Evolutionary conservation across 2,888 invertebrate genomes (phyloP), one percentile per base, ranked within the genome.

Genomic region (Yponomeuta evonymella): DNA sequence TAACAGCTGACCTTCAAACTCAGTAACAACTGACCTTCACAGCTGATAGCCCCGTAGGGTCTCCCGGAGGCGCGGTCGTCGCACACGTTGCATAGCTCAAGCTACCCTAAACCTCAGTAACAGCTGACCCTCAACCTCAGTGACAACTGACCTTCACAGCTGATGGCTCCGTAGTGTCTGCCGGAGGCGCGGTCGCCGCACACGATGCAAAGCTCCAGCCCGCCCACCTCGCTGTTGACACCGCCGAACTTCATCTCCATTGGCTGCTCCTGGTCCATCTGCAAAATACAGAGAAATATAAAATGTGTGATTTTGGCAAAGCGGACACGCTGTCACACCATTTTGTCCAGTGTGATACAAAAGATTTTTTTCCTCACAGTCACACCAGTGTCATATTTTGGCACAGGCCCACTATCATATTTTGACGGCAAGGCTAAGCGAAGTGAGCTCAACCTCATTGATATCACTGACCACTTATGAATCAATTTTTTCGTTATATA

Each of bases 141-240:
- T 43, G 6, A 43, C 43, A 43, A 30, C 33, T 73, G 75, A 92
- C 93, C 93, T 93, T 97, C 97, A 91, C 97, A 98, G 79, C 97
- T 97, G 74, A 96, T 95, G 69, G 97, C 97, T 71, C 98, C 98
- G 89, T 98, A 98, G 81, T 98, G 98, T 71, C 98, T 94, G 29
- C 98, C 98, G 48, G 98, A 98, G 11, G 98, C 98, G 73, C 98
- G 94, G 86, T 99, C 98, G 0, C 98, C 98, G 83, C 98, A 99
- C 43, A 99, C 98, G 29, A 98, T 96, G 87, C 98, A 99, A 70
- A 98, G 93, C 87, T 98, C 98, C 77, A 96, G 88, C 0, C 95
- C 95, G 6, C 96, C 92, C 65, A 89, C 88, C 66, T 91, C 90
- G 67, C 82, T 65, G 15, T 67, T 84, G n/a, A 82, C 84, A 0